Conservation (phyloP, 2,797 vertebrate genomes). For the Taeniopygia guttata region DNA sequence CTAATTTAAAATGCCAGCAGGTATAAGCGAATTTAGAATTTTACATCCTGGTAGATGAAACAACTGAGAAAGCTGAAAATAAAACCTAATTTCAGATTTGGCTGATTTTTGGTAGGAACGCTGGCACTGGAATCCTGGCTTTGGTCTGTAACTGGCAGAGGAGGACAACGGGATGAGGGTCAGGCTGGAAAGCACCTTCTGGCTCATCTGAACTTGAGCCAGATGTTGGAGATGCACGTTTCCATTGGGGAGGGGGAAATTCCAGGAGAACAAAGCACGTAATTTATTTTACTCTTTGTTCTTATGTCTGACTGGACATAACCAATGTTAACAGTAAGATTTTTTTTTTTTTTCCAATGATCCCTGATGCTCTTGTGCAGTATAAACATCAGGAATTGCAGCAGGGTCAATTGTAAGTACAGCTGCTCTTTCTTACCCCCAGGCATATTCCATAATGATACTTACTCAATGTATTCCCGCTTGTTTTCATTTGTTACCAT, state of each 20-base stretch:
- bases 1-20: neutral
- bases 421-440: neutral
- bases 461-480: constrained; percentile 96
- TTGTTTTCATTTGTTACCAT: constrained; percentile 99
- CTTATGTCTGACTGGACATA: neutral
- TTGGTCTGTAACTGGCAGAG: neutral
- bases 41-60: neutral
- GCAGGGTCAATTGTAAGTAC: neutral
- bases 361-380: too few species aligned
- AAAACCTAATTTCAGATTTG: neutral
- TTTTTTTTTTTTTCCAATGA: rapidly evolving
- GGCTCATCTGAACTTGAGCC: neutral
- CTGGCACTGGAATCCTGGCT: neutral
- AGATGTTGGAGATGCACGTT: rapidly evolving
- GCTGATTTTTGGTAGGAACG: neutral
- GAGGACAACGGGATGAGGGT: neutral
- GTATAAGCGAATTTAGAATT: neutral
- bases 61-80: neutral
- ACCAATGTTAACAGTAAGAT: neutral
- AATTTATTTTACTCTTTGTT: neutral
- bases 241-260: too few species aligned
- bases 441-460: neutral
- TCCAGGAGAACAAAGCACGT: neutral
- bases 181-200: neutral
- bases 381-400: neutral